Evolutionary conservation across 2,797 vertebrate genomes (phyloP), one percentile per base, ranked within the genome.

Genomic region (Sebastes steindachneri): DNA sequence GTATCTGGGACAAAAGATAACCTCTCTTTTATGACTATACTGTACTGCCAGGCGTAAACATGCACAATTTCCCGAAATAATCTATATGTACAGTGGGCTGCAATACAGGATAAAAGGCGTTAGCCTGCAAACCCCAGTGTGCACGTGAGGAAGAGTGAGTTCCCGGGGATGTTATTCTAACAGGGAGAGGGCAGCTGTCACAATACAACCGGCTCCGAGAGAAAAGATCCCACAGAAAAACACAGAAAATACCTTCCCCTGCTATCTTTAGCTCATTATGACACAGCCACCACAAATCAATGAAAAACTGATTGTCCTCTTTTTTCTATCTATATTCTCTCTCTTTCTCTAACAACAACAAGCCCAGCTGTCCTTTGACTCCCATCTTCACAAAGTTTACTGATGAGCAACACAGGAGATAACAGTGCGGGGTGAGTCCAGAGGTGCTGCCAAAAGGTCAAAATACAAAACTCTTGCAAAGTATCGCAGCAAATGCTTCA

Each of bases 91-190:
- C 77, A 72, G 26, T 69, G 83, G 76, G 70, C 28, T 54, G 67
- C 69, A 71, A 74, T 88, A 77, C 71, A 84, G 68, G 73, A 80
- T 84, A 67, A 92, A 85, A 93, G 91, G 92, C 77, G 86, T 88
- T 86, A 89, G 88, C 85, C 83, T 72, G 80, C 70, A 78, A 17
- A 89, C 75, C 66, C 37, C 84, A 60, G 63, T 84, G 86, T 84
- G 88, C 90, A 90, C 73, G 87, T 92, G 93, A 94, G 95, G 95
- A 96, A 96, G 92, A 93, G 91, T 26, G 77, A 95, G 93, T 95
- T 95, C 93, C 95, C 90, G 83, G 94, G 95, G 95, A 96, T 95
- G 95, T 96, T 96, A 94, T 96, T 95, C 89, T 93, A 94, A 92
- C 89, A 89, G 91, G 86, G 90, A 88, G 88, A 92, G 93, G 92